phyloP scores from a whole-genome alignment of 2,113 vertebrate species.

The Pyxicephalus adspersus region DNA sequence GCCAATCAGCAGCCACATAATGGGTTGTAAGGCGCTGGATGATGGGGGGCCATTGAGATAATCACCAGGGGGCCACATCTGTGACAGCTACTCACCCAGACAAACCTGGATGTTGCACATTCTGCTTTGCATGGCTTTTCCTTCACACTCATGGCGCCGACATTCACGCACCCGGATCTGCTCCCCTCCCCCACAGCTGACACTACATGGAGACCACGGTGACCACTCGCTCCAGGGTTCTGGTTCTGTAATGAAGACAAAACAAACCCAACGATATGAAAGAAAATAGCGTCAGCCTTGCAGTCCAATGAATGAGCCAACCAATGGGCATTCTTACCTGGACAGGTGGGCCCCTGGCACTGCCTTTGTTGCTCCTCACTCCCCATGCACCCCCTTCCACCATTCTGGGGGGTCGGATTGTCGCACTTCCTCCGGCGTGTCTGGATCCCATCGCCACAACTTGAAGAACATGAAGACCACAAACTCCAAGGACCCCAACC shows the following conservation, averaged over 20 bases:
- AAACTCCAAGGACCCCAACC: slow-evolving; percentile 78
- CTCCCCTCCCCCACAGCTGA: slow-evolving; percentile 73
- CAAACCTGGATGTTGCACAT: slow-evolving; percentile 81
- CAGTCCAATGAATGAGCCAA: too few relatives aligned
- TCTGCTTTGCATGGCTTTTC: slow-evolving; percentile 70
- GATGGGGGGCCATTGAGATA: neutral
- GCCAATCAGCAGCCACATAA: neutral
- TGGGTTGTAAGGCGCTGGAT: neutral
- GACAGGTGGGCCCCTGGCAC: slow-evolving; percentile 67
- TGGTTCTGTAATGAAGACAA: neutral
- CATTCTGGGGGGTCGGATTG: slow-evolving; percentile 72
- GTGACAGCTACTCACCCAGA: slow-evolving; percentile 68
- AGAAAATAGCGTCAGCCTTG: too few relatives aligned
- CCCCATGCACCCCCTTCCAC: slow-evolving; percentile 76
- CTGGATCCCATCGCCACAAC: slow-evolving; percentile 79
- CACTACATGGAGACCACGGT: slow-evolving; percentile 67
- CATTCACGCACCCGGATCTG: slow-evolving; percentile 68
- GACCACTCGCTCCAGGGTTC: slow-evolving; percentile 71
- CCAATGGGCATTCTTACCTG: neutral
- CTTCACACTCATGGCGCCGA: slow-evolving; percentile 62
- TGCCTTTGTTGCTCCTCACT: slow-evolving; percentile 68
- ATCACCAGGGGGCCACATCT: neutral
- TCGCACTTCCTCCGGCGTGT: slow-evolving; percentile 73
- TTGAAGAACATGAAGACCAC: slow-evolving; percentile 77
- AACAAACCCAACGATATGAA: too few relatives aligned